Evolutionary conservation across 2,888 invertebrate genomes (phyloP), one percentile per base, ranked within the genome.

Genomic region (Candidula unifasciata): DNA sequence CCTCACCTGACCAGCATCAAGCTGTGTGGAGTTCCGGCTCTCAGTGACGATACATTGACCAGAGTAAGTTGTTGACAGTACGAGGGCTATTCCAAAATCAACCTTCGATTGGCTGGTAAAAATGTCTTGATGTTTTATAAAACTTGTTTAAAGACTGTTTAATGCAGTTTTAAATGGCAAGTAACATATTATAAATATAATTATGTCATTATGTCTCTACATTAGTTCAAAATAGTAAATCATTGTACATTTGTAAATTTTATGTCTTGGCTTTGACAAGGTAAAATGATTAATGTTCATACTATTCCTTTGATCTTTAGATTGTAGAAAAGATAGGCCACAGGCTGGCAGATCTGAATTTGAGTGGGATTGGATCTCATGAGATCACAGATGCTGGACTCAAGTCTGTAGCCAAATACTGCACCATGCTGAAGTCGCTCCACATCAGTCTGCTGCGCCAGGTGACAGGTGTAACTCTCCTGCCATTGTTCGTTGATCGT

Each of bases 1-100:
- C 87, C 85, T 2, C 87, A 80, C 8, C 88, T 93, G 18, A 87
- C 86, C 78, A 85, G 87, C 2, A 80, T 92, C 5, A 87, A 90
- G 57, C 87, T 92, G n/a, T 92, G 92, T 89, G 93, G 92, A 21
- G 90, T 93, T 24, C 82, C 91, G 8, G 91, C 91, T 24, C 85
- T 93, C 44, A 91, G 88, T 85, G 92, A 93, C 84, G 84, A 88
- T 33, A 90, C 91, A 8, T 85, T 93, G n/a, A 77, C 87, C 24
- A 80, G 91, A 90, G 93, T 92, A 84, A 10, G 71, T 71, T 44
- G n/a, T n/a, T n/a, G n/a, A n/a, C n/a, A n/a, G n/a, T n/a, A n/a
- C n/a, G n/a, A n/a, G n/a, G n/a, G n/a, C n/a, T n/a, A n/a, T n/a
- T n/a, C n/a, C n/a, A n/a, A n/a, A n/a, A n/a, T n/a, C n/a, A n/a